These are phyloP conservation scores for Jordanella pulchra DNA, from an alignment of 2,797 vertebrate species.

Conservation along the genomic window DNA sequence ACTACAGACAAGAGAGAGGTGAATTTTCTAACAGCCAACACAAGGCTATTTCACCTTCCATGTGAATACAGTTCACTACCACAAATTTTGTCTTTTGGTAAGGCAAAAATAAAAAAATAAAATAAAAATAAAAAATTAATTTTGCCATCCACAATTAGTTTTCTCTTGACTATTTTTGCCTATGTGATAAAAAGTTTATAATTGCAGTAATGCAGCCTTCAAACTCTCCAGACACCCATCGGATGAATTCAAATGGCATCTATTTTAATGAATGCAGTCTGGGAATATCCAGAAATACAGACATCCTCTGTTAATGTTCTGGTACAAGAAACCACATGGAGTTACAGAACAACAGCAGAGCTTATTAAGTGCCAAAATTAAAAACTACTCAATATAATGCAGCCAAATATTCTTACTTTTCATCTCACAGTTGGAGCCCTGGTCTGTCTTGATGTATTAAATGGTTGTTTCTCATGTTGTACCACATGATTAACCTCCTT, in stretches of 20 bases:
- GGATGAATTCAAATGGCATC: not conserved
- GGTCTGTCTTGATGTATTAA: not conserved
- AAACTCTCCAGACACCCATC: not conserved
- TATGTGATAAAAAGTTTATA: too few species aligned
- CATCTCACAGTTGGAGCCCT: not conserved
- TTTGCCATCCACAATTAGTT: too few species aligned
- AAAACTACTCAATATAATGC: not conserved
- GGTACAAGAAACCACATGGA: not conserved
- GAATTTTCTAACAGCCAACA: too few species aligned
- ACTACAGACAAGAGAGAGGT: too few species aligned
- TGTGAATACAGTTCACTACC: too few species aligned
- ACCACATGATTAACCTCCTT: not conserved
- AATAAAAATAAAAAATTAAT: too few species aligned
- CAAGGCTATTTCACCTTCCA: too few species aligned
- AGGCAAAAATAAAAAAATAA: too few species aligned
- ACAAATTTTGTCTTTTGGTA: too few species aligned
- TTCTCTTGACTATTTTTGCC: too few species aligned
- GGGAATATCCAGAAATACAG: not conserved
- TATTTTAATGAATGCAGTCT: not conserved
- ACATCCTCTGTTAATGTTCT: not conserved
- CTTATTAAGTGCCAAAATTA: not conserved
- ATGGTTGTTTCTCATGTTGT: not conserved
- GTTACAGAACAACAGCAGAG: not conserved
- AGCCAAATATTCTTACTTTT: not conserved
- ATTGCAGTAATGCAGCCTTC: not conserved